phyloP scores from a whole-genome alignment of 2,797 vertebrate species.

The Hemibagrus guttatus region DNA sequence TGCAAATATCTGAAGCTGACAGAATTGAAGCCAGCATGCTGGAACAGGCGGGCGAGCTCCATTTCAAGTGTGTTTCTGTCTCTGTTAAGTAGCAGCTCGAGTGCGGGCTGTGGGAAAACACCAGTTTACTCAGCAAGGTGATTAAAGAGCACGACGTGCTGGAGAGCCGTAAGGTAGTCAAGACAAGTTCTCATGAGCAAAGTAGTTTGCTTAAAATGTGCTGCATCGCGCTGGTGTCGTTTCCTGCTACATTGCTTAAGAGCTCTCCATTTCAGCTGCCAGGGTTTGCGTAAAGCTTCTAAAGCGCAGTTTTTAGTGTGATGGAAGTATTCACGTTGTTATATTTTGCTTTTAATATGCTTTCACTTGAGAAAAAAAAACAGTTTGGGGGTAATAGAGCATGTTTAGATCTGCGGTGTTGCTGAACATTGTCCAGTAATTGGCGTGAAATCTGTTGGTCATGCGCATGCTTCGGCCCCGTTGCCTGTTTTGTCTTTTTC shows the following conservation, averaged over 20 bases:
- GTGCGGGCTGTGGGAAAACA: slow-evolving; percentile 37
- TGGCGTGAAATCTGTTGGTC: slow-evolving; percentile 55
- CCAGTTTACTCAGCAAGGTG: slow-evolving; percentile 40
- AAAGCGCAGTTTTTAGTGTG: slow-evolving; percentile 20
- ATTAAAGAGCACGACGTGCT: slow-evolving; percentile 29
- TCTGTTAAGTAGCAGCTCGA: slow-evolving; percentile 24
- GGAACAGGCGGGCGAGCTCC: slow-evolving; percentile 21
- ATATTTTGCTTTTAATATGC: slow-evolving; percentile 19
- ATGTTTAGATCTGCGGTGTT: slow-evolving; percentile 29
- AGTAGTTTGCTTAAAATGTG: slow-evolving; percentile 44
- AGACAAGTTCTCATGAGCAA: slow-evolving; percentile 44
- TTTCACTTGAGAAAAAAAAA: slow-evolving; percentile 18
- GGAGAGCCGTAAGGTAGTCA: slow-evolving; percentile 29
- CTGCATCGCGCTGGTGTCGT: slow-evolving; percentile 19
- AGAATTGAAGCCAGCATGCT: slow-evolving; percentile 18
- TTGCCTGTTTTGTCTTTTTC: slow-evolving; percentile 54
- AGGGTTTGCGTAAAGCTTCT: slow-evolving; percentile 29
- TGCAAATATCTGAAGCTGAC: slow-evolving; percentile 54
- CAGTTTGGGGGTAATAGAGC: slow-evolving; percentile 35
- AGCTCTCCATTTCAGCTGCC: slow-evolving; percentile 42
- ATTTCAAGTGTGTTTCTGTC: slow-evolving; percentile 33
- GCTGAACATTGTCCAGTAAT: slow-evolving; percentile 51
- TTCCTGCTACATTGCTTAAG: slow-evolving; percentile 43
- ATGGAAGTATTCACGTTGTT: slow-evolving; percentile 34
- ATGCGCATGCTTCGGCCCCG: slow-evolving; percentile 42